These are phyloP conservation scores for Phrynosoma blainvillii DNA, from an alignment of 2,113 vertebrate genomes.

Conservation along the genomic window DNA sequence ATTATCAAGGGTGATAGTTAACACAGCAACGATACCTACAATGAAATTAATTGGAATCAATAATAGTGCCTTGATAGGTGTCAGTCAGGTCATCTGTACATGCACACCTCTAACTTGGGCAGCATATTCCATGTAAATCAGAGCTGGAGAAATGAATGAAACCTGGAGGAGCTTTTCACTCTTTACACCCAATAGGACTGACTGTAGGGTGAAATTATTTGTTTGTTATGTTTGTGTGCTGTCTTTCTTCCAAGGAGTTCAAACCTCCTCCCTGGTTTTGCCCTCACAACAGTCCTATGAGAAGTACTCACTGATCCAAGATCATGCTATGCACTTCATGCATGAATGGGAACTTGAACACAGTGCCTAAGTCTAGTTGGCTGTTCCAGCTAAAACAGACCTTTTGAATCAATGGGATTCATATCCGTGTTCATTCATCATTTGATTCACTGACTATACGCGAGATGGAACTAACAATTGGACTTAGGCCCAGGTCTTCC, in stretches of 20 bases:
- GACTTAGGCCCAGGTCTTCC: too few relatives aligned
- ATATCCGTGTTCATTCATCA: too few relatives aligned
- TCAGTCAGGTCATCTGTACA: background rate
- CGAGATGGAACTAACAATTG: too few relatives aligned
- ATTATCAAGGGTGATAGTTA: background rate
- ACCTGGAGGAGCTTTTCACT: background rate
- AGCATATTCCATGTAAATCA: background rate
- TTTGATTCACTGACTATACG: too few relatives aligned
- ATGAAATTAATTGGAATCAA: background rate
- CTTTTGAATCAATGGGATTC: too few relatives aligned
- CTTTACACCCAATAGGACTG: background rate
- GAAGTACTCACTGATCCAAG: background rate
- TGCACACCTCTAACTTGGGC: background rate
- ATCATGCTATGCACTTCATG: background rate
- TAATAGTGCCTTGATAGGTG: constrained; percentile 17
- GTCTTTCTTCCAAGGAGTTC: too few relatives aligned
- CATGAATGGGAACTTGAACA: background rate
- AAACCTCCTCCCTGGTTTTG: too few relatives aligned
- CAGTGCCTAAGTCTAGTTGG: background rate
- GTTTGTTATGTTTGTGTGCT: too few relatives aligned
- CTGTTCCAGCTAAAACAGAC: too few relatives aligned
- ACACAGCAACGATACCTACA: constrained; percentile 31
- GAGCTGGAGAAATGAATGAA: background rate
- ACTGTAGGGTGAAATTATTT: background rate
- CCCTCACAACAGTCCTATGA: background rate